Base-by-base conservation (phyloP, 2,797 vertebrate genomes). In the Hydrolagus colliei region DNA sequence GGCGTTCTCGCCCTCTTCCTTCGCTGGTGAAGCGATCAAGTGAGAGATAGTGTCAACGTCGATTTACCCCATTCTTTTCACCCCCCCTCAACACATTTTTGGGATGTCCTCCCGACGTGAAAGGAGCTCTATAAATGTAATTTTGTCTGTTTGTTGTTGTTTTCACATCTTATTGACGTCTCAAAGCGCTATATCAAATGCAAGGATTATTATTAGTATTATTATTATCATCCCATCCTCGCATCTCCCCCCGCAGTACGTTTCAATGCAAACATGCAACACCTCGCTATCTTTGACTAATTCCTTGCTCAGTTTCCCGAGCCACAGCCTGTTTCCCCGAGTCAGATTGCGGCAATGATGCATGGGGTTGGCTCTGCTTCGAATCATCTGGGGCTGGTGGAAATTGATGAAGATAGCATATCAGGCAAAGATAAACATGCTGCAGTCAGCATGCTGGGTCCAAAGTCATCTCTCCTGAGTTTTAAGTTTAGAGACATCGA, bases 281-380 rank as follows among this genome's bases (percentile, higher is more conserved):
- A 88, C 93, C 93, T 95, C 95, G 95, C 94, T 96, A 95, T 97
- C 89, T 92, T 94, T 97, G 96, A 98, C 96, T 96, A 96, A 97
- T 97, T 92, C 93, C 92, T 92, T 88, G 92, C 92, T 88, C 91
- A 91, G 92, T 91, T 89, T 89, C 91, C 41, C 41, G 90, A 92
- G 90, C 89, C 93, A 93, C 92, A 90, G 93, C 89, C 92, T 67
- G 79, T 52, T 52, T 27, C 27, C 79, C 63, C 65, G 27, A 84
- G 79, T 84, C 79, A 88, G 89, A 89, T 89, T 89, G 90, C 88
- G 41, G 86, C 89, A 52, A 89, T 97, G 96, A 98, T 97, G 95
- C 96, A 96, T 97, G 95, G 92, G 93, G 93, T 94, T 90, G 93
- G 92, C 86, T 89, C 89, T 22, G 89, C 88, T 71, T 91, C 88